phyloP scores from a whole-genome alignment of 2,797 vertebrate genomes.

The Mionectes olivaceus region DNA sequence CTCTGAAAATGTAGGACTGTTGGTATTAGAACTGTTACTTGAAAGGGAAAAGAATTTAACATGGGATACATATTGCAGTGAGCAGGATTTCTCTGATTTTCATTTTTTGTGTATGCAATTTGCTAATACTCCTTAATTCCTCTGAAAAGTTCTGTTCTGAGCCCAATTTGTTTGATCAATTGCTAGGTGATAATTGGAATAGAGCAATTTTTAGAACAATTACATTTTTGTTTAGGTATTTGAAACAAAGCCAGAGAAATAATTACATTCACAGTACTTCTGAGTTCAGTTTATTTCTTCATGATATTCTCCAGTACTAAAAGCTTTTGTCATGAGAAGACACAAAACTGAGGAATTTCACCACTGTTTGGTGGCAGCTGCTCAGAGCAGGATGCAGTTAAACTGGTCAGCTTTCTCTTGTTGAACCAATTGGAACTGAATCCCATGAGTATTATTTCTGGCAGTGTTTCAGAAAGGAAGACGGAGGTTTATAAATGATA shows the following conservation, averaged over 20 bases:
- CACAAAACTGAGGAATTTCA: background rate
- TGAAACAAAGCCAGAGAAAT: conserved; percentile 12
- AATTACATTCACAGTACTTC: background rate
- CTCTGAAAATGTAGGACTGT: background rate
- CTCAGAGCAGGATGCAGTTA: conserved; percentile 1
- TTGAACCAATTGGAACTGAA: conserved; percentile 35
- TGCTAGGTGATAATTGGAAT: background rate
- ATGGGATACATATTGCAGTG: background rate
- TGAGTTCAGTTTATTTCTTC: conserved; percentile 1
- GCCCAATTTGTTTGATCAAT: background rate
- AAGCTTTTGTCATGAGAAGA: conserved; percentile 10
- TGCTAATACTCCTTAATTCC: background rate
- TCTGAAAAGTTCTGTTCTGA: background rate
- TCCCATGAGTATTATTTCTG: background rate
- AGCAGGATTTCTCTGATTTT: background rate
- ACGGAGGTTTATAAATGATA: background rate
- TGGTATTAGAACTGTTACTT: background rate
- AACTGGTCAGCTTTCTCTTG: conserved; percentile 21
- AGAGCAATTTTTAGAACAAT: background rate
- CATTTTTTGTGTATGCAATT: background rate
- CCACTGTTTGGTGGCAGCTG: conserved; percentile 10
- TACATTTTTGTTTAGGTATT: background rate
- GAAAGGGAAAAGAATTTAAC: background rate
- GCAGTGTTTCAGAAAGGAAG: background rate
- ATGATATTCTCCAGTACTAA: background rate